phyloP scores from a whole-genome alignment of 92 coral and sea anemone genomes.

The Desmophyllum pertusum region DNA sequence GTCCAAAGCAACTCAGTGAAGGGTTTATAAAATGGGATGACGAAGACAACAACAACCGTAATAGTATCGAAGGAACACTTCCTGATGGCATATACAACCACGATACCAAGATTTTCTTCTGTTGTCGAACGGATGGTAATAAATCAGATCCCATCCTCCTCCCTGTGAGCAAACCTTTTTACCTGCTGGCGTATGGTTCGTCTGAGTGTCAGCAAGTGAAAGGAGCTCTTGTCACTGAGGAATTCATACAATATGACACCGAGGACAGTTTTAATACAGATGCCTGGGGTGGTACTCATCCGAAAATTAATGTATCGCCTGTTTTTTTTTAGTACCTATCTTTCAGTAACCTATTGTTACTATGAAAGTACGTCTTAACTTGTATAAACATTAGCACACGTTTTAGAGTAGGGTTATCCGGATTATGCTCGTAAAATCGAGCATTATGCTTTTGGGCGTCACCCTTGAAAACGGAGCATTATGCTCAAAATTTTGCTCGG shows the following conservation, averaged over 20 bases:
- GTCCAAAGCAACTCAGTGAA: constrained; percentile 55
- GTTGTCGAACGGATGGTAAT: constrained; percentile 61
- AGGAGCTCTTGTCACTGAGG: constrained; percentile 62
- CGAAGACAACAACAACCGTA: constrained; percentile 51
- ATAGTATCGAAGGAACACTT: constrained; percentile 46
- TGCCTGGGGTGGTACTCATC: constrained; percentile 11
- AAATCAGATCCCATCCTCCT: constrained; percentile 55
- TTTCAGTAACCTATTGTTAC: too few species aligned
- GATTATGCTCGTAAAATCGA: too few species aligned
- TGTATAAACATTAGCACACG: too few species aligned
- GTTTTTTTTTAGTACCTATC: too few species aligned
- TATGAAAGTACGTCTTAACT: too few species aligned
- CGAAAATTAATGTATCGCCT: too few species aligned
- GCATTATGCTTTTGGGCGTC: too few species aligned
- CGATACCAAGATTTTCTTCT: constrained; percentile 50
- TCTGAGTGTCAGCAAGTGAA: constrained; percentile 70
- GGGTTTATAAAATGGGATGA: constrained; percentile 71
- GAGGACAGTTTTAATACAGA: constrained; percentile 42
- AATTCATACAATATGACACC: constrained; percentile 62
- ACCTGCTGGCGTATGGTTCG: constrained; percentile 54
- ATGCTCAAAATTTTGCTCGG: too few species aligned
- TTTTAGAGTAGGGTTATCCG: too few species aligned
- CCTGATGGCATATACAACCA: constrained; percentile 63
- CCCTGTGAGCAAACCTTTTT: constrained; percentile 59
- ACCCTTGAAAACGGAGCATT: too few species aligned